Percentiles rank a stretch among this genome's conserved stretches.
phyloP scores from a whole-genome alignment of 2,113 vertebrate genomes.

The Lipotes vexillifer region DNA sequence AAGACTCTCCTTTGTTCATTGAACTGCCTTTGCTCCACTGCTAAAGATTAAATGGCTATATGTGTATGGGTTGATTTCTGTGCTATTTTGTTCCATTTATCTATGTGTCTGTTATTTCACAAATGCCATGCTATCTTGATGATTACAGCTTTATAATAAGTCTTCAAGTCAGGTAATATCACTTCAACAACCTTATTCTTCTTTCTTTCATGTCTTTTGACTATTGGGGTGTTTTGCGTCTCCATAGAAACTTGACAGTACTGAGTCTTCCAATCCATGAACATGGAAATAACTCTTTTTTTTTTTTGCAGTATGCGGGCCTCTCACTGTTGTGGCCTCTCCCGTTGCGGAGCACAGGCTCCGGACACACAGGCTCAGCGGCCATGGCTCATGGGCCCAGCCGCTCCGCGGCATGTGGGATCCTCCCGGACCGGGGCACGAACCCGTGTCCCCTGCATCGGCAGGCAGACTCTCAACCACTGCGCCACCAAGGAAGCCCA shows the following conservation, averaged over 20 bases:
- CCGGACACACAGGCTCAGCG: no score
- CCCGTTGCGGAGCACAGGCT: no score
- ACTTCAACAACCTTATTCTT: neutral
- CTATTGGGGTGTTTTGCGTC: neutral
- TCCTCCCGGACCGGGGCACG: no score
- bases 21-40: neutral
- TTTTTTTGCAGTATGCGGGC: no score
- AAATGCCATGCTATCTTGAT: neutral
- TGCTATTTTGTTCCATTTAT: neutral
- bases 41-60: neutral
- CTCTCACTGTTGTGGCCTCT: no score
- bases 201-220: neutral
- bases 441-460: no score
- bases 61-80: neutral
- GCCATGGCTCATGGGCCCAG: no score
- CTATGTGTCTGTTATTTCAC: neutral
- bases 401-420: no score
- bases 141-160: neutral
- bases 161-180: neutral
- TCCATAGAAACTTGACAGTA: neutral
- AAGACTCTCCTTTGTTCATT: neutral
- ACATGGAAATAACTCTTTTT: neutral
- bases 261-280: neutral
- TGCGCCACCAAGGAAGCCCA: no score
- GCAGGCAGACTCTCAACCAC: no score